These are phyloP conservation scores for Quadroppia sp. DNA, from an alignment of 2,888 invertebrate genomes.

Conservation along the genomic window DNA sequence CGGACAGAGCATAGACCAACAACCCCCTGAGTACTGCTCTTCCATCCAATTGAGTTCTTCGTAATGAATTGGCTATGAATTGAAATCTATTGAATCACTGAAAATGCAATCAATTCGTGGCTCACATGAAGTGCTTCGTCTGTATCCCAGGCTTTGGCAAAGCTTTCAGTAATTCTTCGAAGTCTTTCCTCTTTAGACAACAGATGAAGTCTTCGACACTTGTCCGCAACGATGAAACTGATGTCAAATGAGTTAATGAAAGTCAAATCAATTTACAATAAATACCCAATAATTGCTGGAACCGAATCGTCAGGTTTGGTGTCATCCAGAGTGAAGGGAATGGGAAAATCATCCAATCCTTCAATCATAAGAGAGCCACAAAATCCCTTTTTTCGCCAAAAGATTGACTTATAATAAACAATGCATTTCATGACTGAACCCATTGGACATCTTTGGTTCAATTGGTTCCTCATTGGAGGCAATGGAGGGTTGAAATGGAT, in stretches of 20 bases:
- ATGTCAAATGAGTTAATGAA: not conserved
- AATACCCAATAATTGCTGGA: slow-evolving; percentile 53
- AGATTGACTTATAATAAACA: slow-evolving; percentile 53
- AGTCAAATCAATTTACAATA: slow-evolving; percentile 15
- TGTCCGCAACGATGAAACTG: slow-evolving; percentile 51
- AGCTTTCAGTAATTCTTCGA: slow-evolving; percentile 48
- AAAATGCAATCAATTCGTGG: slow-evolving; percentile 37
- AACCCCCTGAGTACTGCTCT: slow-evolving; percentile 53
- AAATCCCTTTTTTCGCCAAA: slow-evolving; percentile 54
- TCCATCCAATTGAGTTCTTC: slow-evolving; percentile 52
- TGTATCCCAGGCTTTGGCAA: slow-evolving; percentile 50
- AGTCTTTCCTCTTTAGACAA: slow-evolving; percentile 50
- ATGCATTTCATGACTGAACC: slow-evolving; percentile 55
- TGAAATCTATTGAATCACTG: not conserved
- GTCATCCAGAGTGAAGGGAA: slow-evolving; percentile 52
- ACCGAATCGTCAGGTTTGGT: slow-evolving; percentile 51
- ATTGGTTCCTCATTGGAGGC: slow-evolving; percentile 51
- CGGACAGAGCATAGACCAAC: slow-evolving; percentile 52
- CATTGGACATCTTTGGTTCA: slow-evolving; percentile 53
- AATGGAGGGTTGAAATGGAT: slow-evolving; percentile 53
- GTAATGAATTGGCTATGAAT: slow-evolving; percentile 45
- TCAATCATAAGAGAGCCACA: slow-evolving; percentile 51
- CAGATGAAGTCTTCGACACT: slow-evolving; percentile 47
- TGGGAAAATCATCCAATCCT: slow-evolving; percentile 46
- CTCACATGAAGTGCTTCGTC: slow-evolving; percentile 50